Conservation (phyloP, 2,888 invertebrate species). For the Luffia ferchaultella region DNA sequence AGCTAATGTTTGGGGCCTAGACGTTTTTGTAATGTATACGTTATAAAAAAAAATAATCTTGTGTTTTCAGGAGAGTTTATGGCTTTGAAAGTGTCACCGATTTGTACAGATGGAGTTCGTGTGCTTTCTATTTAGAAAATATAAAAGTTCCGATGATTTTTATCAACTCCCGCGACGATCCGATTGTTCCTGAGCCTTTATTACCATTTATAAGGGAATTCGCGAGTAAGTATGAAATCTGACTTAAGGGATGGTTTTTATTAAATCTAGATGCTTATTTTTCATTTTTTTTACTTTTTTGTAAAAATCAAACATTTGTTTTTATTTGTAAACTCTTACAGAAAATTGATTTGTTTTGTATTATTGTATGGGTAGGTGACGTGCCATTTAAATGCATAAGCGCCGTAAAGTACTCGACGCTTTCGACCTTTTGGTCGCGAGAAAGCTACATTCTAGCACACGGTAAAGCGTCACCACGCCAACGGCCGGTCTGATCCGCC, state of each 20-base stretch:
- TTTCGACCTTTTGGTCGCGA: no score
- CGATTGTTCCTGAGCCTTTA: conserved; percentile 84
- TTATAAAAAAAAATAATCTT: not conserved
- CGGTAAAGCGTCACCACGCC: no score
- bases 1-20: no score
- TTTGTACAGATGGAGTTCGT: conserved; percentile 87
- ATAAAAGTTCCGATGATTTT: conserved; percentile 89
- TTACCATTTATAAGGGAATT: conserved; percentile 75
- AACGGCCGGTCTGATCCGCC: no score
- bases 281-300: not conserved
- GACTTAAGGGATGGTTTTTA: no score
- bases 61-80: conserved; percentile 70
- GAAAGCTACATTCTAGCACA: no score
- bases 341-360: no score
- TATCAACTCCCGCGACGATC: conserved; percentile 91
- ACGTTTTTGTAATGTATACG: no score
- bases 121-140: conserved; percentile 78
- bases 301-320: not conserved
- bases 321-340: not conserved
- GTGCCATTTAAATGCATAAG: no score
- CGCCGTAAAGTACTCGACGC: no score
- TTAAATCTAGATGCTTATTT: conserved; percentile 5
- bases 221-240: conserved; percentile 76
- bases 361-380: no score
- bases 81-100: conserved; percentile 82